Percentiles rank a stretch among this genome's conserved stretches.
Evolutionary conservation across 2,113 vertebrate species (phyloP).

Genomic region (Amia ocellicauda): DNA sequence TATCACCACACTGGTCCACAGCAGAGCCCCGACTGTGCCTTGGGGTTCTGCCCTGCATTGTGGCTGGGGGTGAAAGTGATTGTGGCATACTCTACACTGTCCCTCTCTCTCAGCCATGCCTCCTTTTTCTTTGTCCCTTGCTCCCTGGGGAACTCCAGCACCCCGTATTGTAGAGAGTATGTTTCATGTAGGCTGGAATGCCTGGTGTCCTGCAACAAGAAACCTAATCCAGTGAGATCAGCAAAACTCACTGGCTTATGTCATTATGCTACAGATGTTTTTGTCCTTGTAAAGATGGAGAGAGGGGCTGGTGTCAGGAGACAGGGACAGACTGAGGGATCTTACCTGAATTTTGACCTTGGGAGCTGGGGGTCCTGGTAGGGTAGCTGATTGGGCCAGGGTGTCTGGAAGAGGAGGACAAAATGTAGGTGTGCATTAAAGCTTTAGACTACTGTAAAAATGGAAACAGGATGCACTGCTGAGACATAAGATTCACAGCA

Average conservation of each 20-base stretch:
- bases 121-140: background rate
- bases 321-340: too few species aligned
- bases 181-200: background rate
- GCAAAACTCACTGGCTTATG: too few species aligned
- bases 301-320: too few species aligned
- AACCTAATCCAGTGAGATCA: background rate
- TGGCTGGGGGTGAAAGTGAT: conserved; percentile 53
- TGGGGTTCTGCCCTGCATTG: background rate
- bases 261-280: too few species aligned
- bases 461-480: too few species aligned
- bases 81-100: conserved; percentile 60
- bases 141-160: conserved; percentile 57
- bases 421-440: background rate
- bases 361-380: background rate
- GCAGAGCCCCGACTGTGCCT: too few species aligned
- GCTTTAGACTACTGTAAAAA: too few species aligned
- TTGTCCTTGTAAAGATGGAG: too few species aligned
- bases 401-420: background rate
- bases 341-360: background rate
- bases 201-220: conserved; percentile 40
- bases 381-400: too few species aligned
- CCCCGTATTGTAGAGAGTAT: conserved; percentile 57
- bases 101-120: background rate
- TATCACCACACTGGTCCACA: too few species aligned
- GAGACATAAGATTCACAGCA: too few species aligned